phyloP scores from a whole-genome alignment of 2,797 vertebrate genomes.

The Anguilla obscura region DNA sequence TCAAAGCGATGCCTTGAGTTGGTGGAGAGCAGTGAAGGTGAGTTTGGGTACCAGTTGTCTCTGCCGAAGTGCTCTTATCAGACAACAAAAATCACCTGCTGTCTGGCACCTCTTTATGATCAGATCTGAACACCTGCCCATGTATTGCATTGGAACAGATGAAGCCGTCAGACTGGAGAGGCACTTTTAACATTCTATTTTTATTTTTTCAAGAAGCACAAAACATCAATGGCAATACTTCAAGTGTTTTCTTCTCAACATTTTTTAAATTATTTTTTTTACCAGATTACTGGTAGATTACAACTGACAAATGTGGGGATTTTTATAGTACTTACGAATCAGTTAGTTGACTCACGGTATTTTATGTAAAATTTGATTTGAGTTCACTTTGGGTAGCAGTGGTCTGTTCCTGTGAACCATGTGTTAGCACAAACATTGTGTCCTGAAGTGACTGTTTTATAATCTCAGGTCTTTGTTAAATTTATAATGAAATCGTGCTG shows the following conservation, averaged over 20 bases:
- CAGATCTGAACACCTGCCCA: conserved; percentile 32
- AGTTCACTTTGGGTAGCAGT: neutral
- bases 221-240: conserved; percentile 23
- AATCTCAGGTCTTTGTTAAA: neutral
- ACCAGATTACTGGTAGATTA: conserved; percentile 30
- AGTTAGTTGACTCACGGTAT: conserved; percentile 5
- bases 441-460: neutral
- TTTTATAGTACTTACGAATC: neutral
- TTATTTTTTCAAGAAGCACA: neutral
- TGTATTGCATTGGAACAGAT: conserved; percentile 34
- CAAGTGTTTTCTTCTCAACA: conserved; percentile 19
- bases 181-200: no score
- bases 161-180: no score
- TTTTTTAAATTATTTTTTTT: neutral
- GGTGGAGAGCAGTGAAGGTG: conserved; percentile 63
- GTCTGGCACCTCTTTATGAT: conserved; percentile 67
- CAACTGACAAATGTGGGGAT: conserved; percentile 15
- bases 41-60: conserved; percentile 82
- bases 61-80: conserved; percentile 89
- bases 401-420: no score
- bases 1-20: no score
- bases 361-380: neutral
- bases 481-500: conserved; percentile 57
- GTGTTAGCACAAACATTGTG: no score
- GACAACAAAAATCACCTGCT: conserved; percentile 89